These are phyloP conservation scores for Ostrea denselamellosa DNA, from an alignment of 1,140 invertebrate genomes.

Conservation along the genomic window DNA sequence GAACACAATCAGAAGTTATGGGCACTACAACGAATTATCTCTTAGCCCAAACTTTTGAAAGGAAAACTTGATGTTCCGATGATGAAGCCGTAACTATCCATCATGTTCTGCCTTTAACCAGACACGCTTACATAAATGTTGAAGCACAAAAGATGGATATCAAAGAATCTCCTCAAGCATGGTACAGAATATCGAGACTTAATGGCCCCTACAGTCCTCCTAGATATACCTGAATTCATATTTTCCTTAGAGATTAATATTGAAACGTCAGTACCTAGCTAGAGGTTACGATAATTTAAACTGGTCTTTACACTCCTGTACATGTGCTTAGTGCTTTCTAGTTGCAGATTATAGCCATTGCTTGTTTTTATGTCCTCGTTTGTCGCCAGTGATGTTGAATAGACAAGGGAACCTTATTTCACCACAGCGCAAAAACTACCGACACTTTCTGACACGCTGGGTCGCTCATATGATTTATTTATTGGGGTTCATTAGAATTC, in stretches of 20 bases:
- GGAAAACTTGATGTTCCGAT: slow-evolving; percentile 21
- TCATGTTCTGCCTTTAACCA: slow-evolving; percentile 24
- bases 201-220: neutral
- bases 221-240: neutral
- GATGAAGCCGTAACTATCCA: slow-evolving; percentile 12
- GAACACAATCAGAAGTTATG: slow-evolving; percentile 16
- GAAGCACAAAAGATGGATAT: slow-evolving; percentile 13
- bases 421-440: too few species aligned
- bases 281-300: neutral
- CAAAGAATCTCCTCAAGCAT: slow-evolving; percentile 19
- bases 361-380: neutral
- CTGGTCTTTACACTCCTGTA: neutral
- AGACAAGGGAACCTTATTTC: too few species aligned
- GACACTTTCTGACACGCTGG: neutral
- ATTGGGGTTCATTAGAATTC: neutral
- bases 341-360: neutral
- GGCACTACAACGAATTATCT: slow-evolving; percentile 1
- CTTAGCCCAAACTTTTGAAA: neutral
- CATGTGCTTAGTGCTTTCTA: neutral
- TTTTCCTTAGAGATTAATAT: neutral
- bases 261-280: neutral
- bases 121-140: slow-evolving; percentile 29
- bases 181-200: slow-evolving; percentile 6
- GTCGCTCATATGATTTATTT: neutral
- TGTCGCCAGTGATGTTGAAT: neutral